phyloP scores from a whole-genome alignment of 1,140 invertebrate species.

The Drosophila carrolli region DNA sequence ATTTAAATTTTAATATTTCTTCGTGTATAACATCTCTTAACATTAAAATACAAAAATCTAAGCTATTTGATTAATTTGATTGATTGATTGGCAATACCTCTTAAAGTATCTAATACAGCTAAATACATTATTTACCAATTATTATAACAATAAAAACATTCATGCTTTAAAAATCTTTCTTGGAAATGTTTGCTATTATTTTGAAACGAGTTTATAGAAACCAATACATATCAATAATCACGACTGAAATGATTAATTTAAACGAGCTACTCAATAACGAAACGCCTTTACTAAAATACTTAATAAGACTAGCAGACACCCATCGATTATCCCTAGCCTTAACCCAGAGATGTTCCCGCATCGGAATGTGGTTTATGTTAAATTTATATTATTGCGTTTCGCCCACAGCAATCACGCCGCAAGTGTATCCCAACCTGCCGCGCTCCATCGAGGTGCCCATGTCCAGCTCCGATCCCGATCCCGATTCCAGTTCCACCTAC shows the following conservation, averaged over 20 bases:
- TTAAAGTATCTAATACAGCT: too few relatives aligned
- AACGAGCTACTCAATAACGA: neutral
- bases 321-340: neutral
- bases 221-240: neutral
- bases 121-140: too few relatives aligned
- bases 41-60: too few relatives aligned
- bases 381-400: conserved; percentile 8
- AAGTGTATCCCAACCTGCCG: conserved; percentile 75
- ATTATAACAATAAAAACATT: too few relatives aligned
- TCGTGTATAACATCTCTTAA: too few relatives aligned
- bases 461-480: conserved; percentile 1
- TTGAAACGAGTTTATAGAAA: too few relatives aligned
- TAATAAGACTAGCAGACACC: conserved; percentile 10
- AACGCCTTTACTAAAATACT: neutral
- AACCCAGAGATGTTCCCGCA: neutral
- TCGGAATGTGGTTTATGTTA: conserved; percentile 1
- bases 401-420: conserved; percentile 72
- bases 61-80: too few relatives aligned
- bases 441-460: conserved; percentile 79
- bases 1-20: too few relatives aligned
- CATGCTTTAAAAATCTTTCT: too few relatives aligned
- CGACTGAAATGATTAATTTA: conserved; percentile 2
- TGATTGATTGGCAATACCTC: too few relatives aligned
- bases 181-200: too few relatives aligned
- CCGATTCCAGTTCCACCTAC: conserved; percentile 4